Conservation (phyloP, 2,888 invertebrate genomes). For the Polydrusus cervinus region DNA sequence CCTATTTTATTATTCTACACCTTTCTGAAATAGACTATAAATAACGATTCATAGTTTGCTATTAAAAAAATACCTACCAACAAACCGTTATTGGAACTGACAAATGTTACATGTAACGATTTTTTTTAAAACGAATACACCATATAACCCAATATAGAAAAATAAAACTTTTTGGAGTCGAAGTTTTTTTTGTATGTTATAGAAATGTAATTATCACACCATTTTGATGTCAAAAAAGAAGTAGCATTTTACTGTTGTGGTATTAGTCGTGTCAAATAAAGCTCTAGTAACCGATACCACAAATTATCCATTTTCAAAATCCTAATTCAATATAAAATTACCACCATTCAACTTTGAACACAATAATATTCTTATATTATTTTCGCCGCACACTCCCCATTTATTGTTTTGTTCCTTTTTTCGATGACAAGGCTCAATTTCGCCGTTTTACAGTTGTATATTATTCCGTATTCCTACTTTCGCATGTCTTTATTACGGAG, state of each 20-base stretch:
- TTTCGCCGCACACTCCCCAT: conserved; percentile 19
- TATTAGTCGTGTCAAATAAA: not conserved
- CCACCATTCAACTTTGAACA: conserved; percentile 28
- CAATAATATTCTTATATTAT: conserved; percentile 13
- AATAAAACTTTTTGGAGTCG: too few species aligned
- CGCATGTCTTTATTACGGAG: conserved; percentile 43
- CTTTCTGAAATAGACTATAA: too few species aligned
- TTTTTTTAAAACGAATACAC: too few species aligned
- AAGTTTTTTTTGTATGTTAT: too few species aligned
- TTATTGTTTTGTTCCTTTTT: conserved; percentile 29
- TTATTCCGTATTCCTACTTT: conserved; percentile 38
- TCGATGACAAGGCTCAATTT: conserved; percentile 40
- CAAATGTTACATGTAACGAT: not conserved
- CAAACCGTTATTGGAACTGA: too few species aligned
- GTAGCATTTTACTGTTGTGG: not conserved
- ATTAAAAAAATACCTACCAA: conserved; percentile 11
- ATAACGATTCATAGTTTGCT: too few species aligned
- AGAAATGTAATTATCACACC: not conserved
- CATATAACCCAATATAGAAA: too few species aligned
- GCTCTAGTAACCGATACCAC: conserved; percentile 32
- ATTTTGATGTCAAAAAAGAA: conserved; percentile 13
- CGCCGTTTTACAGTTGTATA: conserved; percentile 28
- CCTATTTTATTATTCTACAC: too few species aligned
- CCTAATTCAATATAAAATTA: conserved; percentile 47
- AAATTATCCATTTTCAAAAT: conserved; percentile 35